Evolutionary conservation across 2,797 vertebrate genomes (phyloP).

Genomic region (Pangasius larnaudii): DNA sequence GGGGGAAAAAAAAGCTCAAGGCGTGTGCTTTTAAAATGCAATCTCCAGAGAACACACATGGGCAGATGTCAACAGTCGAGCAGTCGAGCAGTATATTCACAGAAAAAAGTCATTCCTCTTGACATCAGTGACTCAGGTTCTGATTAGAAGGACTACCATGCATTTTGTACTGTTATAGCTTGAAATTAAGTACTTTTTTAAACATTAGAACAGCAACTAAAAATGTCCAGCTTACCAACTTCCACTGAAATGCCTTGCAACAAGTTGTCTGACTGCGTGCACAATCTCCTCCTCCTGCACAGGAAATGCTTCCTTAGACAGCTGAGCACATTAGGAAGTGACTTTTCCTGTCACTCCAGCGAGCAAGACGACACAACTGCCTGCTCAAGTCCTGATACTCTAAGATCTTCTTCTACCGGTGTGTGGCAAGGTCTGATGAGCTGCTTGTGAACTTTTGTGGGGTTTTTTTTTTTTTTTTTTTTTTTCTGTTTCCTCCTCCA

Average conservation of each 20-base stretch:
- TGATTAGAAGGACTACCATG: background rate
- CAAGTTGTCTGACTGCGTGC: constrained; percentile 21
- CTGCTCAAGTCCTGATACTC: constrained; percentile 1
- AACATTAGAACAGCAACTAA: background rate
- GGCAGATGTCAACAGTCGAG: constrained; percentile 2
- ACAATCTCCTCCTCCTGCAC: constrained; percentile 9
- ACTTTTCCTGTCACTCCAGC: constrained; percentile 10
- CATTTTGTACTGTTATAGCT: background rate
- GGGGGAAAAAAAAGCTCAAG: background rate
- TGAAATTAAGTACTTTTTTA: background rate
- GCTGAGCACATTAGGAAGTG: constrained; percentile 11
- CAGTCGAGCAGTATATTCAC: background rate
- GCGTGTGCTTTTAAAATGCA: background rate
- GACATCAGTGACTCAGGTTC: background rate
- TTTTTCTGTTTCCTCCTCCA: constrained; percentile 39
- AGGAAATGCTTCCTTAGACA: constrained; percentile 40
- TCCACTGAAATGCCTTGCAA: constrained; percentile 24
- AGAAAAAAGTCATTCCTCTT: background rate
- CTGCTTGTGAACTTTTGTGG: constrained; percentile 37
- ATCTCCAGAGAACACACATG: background rate
- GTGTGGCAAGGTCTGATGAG: constrained; percentile 32
- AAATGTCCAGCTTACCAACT: constrained; percentile 47
- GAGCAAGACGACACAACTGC: background rate
- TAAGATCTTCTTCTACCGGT: background rate
- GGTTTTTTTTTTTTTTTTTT: background rate